Base-by-base conservation (phyloP, 2,888 invertebrate genomes). In the Athetis lepigone region DNA sequence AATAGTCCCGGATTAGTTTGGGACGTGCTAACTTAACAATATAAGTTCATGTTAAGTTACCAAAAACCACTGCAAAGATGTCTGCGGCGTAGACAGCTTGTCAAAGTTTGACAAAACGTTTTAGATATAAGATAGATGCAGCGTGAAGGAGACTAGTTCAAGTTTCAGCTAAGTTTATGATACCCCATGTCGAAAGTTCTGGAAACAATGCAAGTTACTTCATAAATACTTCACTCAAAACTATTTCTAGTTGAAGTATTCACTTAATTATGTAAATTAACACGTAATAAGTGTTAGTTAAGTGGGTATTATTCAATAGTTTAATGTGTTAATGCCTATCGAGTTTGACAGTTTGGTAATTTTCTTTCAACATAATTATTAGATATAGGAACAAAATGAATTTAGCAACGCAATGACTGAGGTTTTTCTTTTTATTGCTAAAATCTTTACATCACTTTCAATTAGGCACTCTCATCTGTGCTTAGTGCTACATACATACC, bases 21-120 rank as follows among this genome's bases (percentile, higher is more conserved):
- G 54, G 49, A 51, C 63, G 40, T 51, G 43, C 23, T 37, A 75
- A 74, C 60, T 81, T 63, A 37, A 58, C 74, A 68, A 74, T 71
- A 57, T 69, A 68, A 66, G 70, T 70, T 64, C 46, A 49, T 36
- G 29, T 59, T 62, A 74, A 75, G 66, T 75, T 71, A 47, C 57
- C 71, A 65, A 80, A 81, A 80, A 73, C 74, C 76, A 39, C 64
- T 55, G 57, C 58, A 70, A 70, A 79, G 67, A 70, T 65, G 57
- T 61, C 51, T 69, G 66, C 50, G 72, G 76, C 23, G 42, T 54
- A 71, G 66, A 75, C 69, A 68, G 59, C 69, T 65, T 77, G 65
- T 75, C 62, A 42, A 65, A 75, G 43, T 78, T 78, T 52, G 7
- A 52, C 36, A n/a, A 39, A 76, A 51, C 33, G 4, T 46, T 54